Conservation (phyloP, 2,797 vertebrate genomes). For the Poliocrania exsul region DNA sequence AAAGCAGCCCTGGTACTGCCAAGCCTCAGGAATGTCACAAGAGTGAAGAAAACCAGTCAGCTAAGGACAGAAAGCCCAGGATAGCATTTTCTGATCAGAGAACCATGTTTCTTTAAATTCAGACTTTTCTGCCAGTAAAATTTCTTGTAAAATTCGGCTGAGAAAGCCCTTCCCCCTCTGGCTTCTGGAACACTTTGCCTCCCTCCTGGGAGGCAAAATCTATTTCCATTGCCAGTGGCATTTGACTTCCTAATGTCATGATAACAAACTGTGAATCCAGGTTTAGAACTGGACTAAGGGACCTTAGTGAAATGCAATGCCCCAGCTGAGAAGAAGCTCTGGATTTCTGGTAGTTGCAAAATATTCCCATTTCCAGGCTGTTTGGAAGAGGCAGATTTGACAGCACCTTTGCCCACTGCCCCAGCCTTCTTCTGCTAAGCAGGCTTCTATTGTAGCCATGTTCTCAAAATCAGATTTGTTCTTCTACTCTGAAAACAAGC, state of each 20-base stretch:
- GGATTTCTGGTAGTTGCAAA: background rate
- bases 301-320: background rate
- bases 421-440: background rate
- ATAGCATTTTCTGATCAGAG: background rate
- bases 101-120: background rate
- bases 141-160: background rate
- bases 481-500: background rate
- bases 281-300: background rate
- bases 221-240: background rate
- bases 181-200: background rate
- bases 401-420: background rate
- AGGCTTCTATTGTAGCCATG: background rate
- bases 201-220: background rate
- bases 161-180: background rate
- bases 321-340: background rate
- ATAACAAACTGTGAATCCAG: background rate
- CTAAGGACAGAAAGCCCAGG: background rate
- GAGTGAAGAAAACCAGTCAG: background rate
- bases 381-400: background rate
- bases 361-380: background rate
- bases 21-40: background rate
- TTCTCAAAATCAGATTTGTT: background rate
- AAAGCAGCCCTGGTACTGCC: background rate
- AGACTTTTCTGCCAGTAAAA: slow-evolving; percentile 16
- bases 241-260: slow-evolving; percentile 31